Conservation (phyloP, 2,888 invertebrate species). For the Frankliniella fusca region DNA sequence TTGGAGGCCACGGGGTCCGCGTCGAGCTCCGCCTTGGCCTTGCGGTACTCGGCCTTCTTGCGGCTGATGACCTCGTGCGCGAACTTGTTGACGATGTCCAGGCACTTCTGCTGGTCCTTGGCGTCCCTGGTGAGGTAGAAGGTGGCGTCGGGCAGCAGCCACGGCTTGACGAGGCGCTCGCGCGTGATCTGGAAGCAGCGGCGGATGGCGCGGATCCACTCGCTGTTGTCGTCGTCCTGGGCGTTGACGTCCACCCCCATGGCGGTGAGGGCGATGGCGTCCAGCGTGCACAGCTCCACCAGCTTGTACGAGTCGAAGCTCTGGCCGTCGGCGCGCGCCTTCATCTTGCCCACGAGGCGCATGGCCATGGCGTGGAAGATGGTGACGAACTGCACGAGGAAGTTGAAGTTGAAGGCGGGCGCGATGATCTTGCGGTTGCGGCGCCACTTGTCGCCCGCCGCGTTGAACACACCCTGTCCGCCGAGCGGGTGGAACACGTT, state of each 20-base stretch:
- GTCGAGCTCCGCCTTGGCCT: background rate
- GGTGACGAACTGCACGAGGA: conserved; percentile 37
- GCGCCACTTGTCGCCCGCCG: conserved; percentile 34
- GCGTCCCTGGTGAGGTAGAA: conserved; percentile 30
- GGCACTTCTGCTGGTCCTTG: conserved; percentile 25
- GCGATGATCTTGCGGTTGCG: conserved; percentile 37
- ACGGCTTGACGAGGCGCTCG: conserved; percentile 33
- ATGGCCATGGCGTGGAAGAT: conserved; percentile 36
- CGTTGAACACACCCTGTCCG: conserved; percentile 1
- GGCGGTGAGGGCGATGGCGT: conserved; percentile 34
- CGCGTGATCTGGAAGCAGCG: conserved; percentile 29
- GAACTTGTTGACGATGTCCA: conserved; percentile 22
- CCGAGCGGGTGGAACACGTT: conserved; percentile 12
- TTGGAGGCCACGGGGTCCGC: background rate
- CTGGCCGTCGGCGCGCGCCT: background rate
- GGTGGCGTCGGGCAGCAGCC: conserved; percentile 35
- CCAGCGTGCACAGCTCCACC: conserved; percentile 29
- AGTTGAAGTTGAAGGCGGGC: conserved; percentile 38
- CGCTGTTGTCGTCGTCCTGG: conserved; percentile 31
- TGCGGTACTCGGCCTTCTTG: conserved; percentile 27
- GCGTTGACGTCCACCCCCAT: conserved; percentile 35
- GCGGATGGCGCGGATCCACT: conserved; percentile 31
- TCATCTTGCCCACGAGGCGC: conserved; percentile 36
- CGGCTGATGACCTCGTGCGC: conserved; percentile 25
- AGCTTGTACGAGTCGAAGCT: conserved; percentile 27